Percentiles rank a stretch among this genome's conserved stretches.
Evolutionary conservation across 2,888 invertebrate genomes (phyloP).

Genomic region (Dryococelus australis): DNA sequence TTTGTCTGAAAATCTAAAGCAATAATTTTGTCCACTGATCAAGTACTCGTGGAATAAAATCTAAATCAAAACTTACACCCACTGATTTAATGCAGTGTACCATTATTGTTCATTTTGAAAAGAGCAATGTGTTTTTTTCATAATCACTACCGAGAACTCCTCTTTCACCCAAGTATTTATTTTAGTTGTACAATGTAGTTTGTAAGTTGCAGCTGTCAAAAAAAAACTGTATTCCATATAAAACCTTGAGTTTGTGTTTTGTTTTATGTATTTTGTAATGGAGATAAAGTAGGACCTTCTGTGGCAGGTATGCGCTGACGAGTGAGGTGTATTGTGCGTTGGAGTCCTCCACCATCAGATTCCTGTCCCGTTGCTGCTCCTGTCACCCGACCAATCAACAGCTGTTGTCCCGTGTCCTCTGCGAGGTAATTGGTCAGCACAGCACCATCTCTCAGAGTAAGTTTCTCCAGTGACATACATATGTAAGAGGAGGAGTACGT

Average conservation of each 20-base stretch:
- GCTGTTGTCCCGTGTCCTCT: conserved; percentile 79
- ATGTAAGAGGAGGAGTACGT: neutral
- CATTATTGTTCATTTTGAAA: too few relatives aligned
- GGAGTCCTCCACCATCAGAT: conserved; percentile 80
- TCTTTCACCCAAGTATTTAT: too few relatives aligned
- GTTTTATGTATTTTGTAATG: neutral
- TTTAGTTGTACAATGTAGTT: too few relatives aligned
- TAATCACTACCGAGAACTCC: too few relatives aligned
- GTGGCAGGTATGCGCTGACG: conserved; percentile 43
- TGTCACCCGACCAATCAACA: conserved; percentile 87
- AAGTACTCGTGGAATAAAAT: too few relatives aligned
- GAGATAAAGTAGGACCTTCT: neutral
- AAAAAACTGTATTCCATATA: too few relatives aligned
- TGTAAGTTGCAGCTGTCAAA: too few relatives aligned
- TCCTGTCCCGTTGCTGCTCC: conserved; percentile 83
- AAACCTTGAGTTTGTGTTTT: neutral
- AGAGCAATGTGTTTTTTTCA: too few relatives aligned
- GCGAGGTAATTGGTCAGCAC: conserved; percentile 75
- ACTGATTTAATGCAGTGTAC: too few relatives aligned
- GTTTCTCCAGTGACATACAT: conserved; percentile 38
- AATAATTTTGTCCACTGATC: too few relatives aligned
- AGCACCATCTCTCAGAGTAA: conserved; percentile 57
- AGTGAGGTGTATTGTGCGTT: conserved; percentile 58
- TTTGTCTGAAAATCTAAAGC: too few relatives aligned
- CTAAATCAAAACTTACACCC: too few relatives aligned